These are phyloP conservation scores for Alcedo quadribrachys DNA, from an alignment of 2,797 vertebrate species.

Conservation along the genomic window DNA sequence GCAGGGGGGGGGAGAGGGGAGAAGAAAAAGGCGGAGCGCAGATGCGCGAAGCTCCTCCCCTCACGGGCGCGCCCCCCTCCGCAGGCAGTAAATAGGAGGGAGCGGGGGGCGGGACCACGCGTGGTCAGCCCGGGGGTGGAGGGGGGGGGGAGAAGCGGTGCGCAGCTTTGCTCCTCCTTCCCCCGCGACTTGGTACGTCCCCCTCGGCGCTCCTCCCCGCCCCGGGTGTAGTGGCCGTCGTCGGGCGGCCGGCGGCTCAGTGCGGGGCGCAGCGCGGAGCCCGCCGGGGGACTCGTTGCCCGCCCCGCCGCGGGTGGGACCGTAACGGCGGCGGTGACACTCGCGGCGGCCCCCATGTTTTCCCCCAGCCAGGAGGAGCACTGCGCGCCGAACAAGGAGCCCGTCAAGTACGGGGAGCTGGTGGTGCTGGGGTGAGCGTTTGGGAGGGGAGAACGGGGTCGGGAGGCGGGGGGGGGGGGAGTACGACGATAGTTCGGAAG, in stretches of 20 bases:
- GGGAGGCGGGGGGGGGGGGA: background rate
- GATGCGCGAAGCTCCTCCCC: background rate
- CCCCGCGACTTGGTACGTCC: background rate
- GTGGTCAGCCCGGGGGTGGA: accelerated
- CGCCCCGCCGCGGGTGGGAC: constrained; percentile 41
- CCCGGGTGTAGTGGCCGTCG: background rate
- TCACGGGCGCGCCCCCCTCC: background rate
- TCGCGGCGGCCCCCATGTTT: constrained; percentile 85
- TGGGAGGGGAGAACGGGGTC: background rate
- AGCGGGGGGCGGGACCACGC: background rate
- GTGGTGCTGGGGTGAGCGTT: constrained; percentile 94
- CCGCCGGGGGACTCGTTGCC: constrained; percentile 12
- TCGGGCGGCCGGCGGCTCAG: background rate
- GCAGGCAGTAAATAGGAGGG: background rate
- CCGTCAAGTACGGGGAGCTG: constrained; percentile 94
- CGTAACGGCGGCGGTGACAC: constrained; percentile 7
- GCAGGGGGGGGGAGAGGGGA: background rate
- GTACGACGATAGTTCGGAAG: too few relatives aligned
- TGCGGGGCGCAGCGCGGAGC: constrained; percentile 26
- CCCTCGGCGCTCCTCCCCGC: background rate
- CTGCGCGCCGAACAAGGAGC: constrained; percentile 92
- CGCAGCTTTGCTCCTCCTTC: background rate
- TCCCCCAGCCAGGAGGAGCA: constrained; percentile 91
- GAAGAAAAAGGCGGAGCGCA: background rate
- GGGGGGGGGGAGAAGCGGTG: too few relatives aligned